Base-by-base conservation (phyloP, 2,113 vertebrate species). In the Podarcis cretensis region DNA sequence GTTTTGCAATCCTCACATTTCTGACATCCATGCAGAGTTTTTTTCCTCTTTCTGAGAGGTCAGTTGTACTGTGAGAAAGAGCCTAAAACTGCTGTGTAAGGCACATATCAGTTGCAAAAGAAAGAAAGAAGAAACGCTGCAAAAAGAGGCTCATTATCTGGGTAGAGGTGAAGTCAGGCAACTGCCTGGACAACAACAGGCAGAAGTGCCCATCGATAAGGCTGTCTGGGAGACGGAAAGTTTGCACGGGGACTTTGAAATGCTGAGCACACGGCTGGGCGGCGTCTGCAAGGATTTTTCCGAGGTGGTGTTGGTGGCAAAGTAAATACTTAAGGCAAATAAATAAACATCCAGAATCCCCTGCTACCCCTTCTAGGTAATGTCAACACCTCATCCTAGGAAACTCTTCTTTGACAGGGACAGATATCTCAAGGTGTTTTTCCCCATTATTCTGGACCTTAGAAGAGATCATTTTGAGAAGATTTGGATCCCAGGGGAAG, bases 101-200 rank as follows among this genome's bases (percentile, higher is more conserved):
- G 73, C 37, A 10, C n/a, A 8, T 7, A 3, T 76, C 43, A 4
- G 40, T 27, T 86, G 30, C 43, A 73, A 66, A 82, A 89, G 66
- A 21, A 57, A 35, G 73, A 16, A 74, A 18, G n/a, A 35, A 35
- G 48, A 23, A 25, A 74, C 76, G 74, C 59, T 35, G 81, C 35
- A 43, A 65, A 76, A 48, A n/a, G 3, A 65, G 48, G n/a, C 37
- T 35, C n/a, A 68, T 81, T 71, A 54, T 86, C 35, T 85, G 13
- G 18, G 57, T 63, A 82, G 32, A 23, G 59, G 71, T 83, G 32
- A 84, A 89, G 57, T 69, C 87, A 89, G 87, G 87, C 59, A 25
- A 84, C 40, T 48, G 59, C 37, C 81, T 40, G 37, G 23, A 48
- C 73, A 35, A 37, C 66, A 85, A 71, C 48, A 25, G n/a, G 18